Percentiles rank a stretch among this genome's conserved stretches.
Conservation (phyloP, 2,113 vertebrate genomes). For the Columba janthina region DNA sequence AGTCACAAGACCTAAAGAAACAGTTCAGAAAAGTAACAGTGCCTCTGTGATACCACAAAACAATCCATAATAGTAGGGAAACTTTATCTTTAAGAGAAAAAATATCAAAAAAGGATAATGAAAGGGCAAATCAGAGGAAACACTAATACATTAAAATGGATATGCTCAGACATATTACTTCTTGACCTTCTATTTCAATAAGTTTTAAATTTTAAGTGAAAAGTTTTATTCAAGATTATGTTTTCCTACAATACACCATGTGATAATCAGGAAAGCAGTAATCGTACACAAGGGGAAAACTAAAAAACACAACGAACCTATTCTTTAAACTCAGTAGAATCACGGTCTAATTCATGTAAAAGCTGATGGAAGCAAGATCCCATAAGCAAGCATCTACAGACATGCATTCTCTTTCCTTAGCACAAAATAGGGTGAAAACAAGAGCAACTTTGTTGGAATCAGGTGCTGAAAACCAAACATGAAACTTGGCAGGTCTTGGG, state of each 20-base stretch:
- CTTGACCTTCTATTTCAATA: neutral
- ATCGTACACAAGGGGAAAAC: neutral
- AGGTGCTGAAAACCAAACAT: neutral
- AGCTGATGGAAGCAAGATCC: neutral
- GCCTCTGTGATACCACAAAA: neutral
- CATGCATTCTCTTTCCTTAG: neutral
- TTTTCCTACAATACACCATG: neutral
- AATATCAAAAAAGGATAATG: neutral
- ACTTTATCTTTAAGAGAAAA: neutral
- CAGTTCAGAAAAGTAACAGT: neutral
- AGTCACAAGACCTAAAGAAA: neutral
- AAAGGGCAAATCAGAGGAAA: neutral
- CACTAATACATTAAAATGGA: neutral
- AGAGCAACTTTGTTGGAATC: neutral
- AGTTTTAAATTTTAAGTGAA: neutral
- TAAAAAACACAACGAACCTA: neutral
- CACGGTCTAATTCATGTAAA: neutral
- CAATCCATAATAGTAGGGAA: neutral
- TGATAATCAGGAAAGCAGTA: neutral
- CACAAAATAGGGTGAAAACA: neutral
- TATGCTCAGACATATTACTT: neutral
- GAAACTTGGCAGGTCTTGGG: neutral
- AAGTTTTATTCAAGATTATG: neutral
- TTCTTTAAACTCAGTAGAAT: neutral
- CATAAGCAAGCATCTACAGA: neutral